Evolutionary conservation across 1,140 invertebrate genomes (phyloP), one percentile per base, ranked within the genome.

Genomic region (Melanaphis sacchari): DNA sequence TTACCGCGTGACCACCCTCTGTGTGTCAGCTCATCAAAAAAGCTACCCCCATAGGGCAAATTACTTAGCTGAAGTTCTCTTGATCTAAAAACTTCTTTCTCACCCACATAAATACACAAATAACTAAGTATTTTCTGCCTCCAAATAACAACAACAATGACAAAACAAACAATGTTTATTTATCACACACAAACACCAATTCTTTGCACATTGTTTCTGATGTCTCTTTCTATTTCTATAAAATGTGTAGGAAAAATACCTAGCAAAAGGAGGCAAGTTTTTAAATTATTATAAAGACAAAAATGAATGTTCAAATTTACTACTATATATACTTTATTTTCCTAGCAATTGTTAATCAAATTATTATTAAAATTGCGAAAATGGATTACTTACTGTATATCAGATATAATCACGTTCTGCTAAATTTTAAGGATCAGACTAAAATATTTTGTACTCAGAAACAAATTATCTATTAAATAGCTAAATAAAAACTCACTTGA

Each of bases 91-190:
- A 18, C 52, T 43, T n/a, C 59, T 91, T 40, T 76, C 54, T 41
- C 59, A 36, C 85, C 36, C 46, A 49, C 31, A 88, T 46, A 88
- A 43, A 85, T 36, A 52, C 87, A 88, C 87, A 89, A 54, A 40
- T 54, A 54, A 40, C 49, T 54, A 54, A 54, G 46, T 89, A 54
- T 89, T 89, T 89, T 89, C 46, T 89, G 87, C n/a, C 46, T 52
- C 21, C 41, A 76, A 81, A 81, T 43, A 84, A 82, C 66, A 92
- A 82, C 89, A 81, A 66, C 24, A 76, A 52, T 38, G 38, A 66
- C 59, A 76, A 92, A 46, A 91, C 41, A 91, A 91, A 92, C 91
- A 82, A 82, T 92, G 43, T 82, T 82, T 92, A 82, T 92, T 92
- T 92, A 41, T 59, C 38, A 90, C 88, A 22, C 38, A 54, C 66